Percentiles rank a stretch among this genome's conserved stretches.
These are phyloP conservation scores for Stomatorhinus walkeri DNA, from an alignment of 2,797 vertebrate species.

Conservation along the genomic window DNA sequence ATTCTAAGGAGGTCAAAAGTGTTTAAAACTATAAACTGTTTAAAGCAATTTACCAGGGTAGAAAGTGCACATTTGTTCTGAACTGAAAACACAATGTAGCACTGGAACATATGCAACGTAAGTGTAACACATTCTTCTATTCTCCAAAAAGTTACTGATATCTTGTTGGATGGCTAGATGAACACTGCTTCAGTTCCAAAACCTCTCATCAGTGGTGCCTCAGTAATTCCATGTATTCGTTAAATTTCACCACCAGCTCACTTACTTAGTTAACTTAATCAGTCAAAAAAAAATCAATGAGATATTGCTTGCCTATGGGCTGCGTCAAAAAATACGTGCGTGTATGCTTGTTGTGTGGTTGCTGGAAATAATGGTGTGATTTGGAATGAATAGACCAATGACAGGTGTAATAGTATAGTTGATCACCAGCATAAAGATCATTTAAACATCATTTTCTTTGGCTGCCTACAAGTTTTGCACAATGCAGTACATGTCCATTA, in stretches of 20 bases:
- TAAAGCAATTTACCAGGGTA: background rate
- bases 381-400: background rate
- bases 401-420: background rate
- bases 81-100: background rate
- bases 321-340: background rate
- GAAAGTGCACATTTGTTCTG: background rate
- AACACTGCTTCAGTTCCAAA: background rate
- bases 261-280: background rate
- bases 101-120: background rate
- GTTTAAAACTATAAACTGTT: background rate
- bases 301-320: background rate
- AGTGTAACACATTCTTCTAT: background rate
- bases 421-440: background rate
- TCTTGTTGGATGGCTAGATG: background rate
- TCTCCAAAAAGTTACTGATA: background rate
- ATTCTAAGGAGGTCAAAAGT: background rate
- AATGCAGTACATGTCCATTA: background rate
- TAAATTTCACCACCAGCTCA: background rate
- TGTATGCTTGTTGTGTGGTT: background rate
- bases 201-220: background rate
- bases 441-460: background rate
- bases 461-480: background rate
- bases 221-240: background rate
- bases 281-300: background rate
- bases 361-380: background rate